phyloP scores from a whole-genome alignment of 2,113 vertebrate genomes.

The Sphaerodactylus townsendi region DNA sequence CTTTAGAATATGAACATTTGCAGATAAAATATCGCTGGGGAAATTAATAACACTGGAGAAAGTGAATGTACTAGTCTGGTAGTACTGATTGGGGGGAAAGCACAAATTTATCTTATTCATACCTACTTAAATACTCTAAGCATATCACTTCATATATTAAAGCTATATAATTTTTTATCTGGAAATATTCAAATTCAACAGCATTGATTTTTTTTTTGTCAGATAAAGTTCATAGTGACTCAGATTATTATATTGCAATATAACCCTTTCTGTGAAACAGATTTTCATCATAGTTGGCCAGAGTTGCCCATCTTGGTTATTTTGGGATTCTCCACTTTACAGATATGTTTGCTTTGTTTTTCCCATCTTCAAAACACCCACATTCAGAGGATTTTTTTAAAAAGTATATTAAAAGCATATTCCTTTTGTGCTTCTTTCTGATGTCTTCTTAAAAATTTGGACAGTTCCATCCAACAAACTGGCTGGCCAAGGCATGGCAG shows the following conservation, averaged over 20 bases:
- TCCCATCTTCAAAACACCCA: too few relatives aligned
- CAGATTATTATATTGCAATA: not conserved
- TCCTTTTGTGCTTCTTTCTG: too few relatives aligned
- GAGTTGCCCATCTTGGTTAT: too few relatives aligned
- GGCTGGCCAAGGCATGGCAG: too few relatives aligned
- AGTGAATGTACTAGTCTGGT: slow-evolving; percentile 6
- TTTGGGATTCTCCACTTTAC: too few relatives aligned
- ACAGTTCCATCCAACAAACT: too few relatives aligned
- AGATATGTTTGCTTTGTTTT: too few relatives aligned
- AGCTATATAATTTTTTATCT: too few relatives aligned
- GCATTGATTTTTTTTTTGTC: not conserved
- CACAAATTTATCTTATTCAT: slow-evolving; percentile 5
- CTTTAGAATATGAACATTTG: slow-evolving; percentile 13
- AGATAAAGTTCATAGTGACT: not conserved
- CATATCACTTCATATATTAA: not conserved
- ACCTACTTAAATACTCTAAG: not conserved
- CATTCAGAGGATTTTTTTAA: too few relatives aligned
- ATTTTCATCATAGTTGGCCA: not conserved
- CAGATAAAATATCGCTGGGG: slow-evolving; percentile 11
- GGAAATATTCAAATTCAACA: not conserved
- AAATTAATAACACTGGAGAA: slow-evolving; percentile 19
- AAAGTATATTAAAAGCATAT: too few relatives aligned
- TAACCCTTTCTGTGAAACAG: not conserved
- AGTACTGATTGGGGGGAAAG: not conserved
- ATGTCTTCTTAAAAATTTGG: too few relatives aligned